A percentile compares a stretch with the other conserved stretches of the same genome.
These are phyloP conservation scores for Anguilla rostrata DNA, from an alignment of 2,113 vertebrate species.

Conservation along the genomic window DNA sequence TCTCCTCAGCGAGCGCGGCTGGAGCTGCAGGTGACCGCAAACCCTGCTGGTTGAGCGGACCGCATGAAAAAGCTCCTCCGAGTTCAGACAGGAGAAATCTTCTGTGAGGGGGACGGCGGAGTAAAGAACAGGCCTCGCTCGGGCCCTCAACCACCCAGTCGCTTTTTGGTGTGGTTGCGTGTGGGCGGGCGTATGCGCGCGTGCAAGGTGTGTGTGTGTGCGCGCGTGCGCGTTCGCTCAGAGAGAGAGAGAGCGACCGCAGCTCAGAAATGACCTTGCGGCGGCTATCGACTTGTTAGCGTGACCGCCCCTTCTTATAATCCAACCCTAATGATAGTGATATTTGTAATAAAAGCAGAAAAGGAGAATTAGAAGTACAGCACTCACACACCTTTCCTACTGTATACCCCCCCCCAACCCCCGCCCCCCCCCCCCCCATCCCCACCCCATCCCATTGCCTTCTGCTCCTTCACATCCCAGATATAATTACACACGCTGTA, in stretches of 20 bases:
- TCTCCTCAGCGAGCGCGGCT: constrained; percentile 43
- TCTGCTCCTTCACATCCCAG: constrained; percentile 77
- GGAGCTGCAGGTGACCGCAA: constrained; percentile 54
- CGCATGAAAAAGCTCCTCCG: constrained; percentile 47
- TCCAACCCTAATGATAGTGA: constrained; percentile 60
- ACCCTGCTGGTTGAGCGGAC: constrained; percentile 56
- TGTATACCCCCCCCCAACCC: constrained; percentile 59
- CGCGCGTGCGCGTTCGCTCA: background rate
- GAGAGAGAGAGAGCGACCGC: too few species aligned
- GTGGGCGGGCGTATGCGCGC: constrained; percentile 38
- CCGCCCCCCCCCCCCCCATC: constrained; percentile 36
- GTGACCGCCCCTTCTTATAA: constrained; percentile 46
- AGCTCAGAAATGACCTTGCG: constrained; percentile 51
- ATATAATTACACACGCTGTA: constrained; percentile 81
- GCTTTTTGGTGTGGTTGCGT: constrained; percentile 47
- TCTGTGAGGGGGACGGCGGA: constrained; percentile 50
- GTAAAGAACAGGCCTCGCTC: constrained; percentile 56
- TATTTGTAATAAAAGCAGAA: constrained; percentile 66
- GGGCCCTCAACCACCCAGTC: constrained; percentile 56
- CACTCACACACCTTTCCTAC: constrained; percentile 73
- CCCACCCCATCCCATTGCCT: constrained; percentile 46
- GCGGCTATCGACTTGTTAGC: constrained; percentile 63
- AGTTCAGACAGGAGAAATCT: constrained; percentile 28
- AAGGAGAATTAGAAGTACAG: constrained; percentile 63
- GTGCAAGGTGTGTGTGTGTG: constrained; percentile 51